Evolutionary conservation across 2,113 vertebrate species (phyloP).

Genomic region (Piprites chloris): DNA sequence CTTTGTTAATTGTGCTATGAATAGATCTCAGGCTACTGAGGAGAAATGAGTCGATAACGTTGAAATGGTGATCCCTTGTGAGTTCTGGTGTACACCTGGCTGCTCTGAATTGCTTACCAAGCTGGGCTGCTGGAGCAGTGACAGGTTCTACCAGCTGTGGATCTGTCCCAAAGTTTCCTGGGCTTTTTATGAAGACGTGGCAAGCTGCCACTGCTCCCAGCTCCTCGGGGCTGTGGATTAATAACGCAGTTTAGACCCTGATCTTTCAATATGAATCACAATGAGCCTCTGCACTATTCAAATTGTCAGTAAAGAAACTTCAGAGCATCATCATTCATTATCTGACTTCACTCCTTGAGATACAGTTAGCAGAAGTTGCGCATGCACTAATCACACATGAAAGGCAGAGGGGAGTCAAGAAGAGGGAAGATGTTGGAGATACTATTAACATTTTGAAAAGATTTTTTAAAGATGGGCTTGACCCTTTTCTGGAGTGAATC

Average conservation of each 20-base stretch:
- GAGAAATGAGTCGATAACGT: background rate
- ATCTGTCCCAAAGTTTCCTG: constrained; percentile 28
- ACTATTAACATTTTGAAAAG: background rate
- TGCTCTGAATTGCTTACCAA: constrained; percentile 18
- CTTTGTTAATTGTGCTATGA: constrained; percentile 33
- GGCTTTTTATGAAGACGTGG: background rate
- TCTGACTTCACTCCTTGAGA: background rate
- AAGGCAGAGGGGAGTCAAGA: background rate
- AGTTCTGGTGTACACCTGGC: constrained; percentile 37
- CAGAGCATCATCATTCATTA: background rate
- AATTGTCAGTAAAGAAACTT: background rate
- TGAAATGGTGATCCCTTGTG: constrained; percentile 19
- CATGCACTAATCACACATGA: background rate
- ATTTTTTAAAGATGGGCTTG: background rate
- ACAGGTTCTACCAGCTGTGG: constrained; percentile 35
- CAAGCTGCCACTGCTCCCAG: constrained; percentile 12
- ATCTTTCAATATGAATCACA: background rate
- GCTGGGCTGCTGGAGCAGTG: background rate
- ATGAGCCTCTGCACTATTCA: background rate
- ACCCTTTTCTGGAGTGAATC: background rate
- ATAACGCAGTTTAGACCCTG: background rate
- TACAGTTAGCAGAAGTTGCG: background rate
- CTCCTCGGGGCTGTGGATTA: background rate
- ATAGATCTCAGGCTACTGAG: constrained; percentile 16
- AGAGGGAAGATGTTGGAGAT: background rate